Conservation (phyloP, 2,113 vertebrate species). For the Haemorhous mexicanus region DNA sequence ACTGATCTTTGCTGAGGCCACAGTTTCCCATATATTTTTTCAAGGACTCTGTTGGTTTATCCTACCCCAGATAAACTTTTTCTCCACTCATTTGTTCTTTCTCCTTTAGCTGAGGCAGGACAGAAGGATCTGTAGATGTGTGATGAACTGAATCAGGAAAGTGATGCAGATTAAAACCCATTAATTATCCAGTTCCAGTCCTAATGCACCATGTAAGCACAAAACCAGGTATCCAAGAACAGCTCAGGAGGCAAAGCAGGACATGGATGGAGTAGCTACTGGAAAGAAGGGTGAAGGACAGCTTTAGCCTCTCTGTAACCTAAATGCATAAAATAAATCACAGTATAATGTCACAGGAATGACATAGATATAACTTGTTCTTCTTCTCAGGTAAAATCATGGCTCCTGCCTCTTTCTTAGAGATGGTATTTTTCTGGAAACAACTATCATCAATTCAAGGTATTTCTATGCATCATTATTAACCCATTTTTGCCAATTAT, state of each 20-base stretch:
- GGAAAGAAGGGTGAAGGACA: not conserved
- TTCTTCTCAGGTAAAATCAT: not conserved
- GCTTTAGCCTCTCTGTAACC: not conserved
- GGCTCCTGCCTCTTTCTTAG: not conserved
- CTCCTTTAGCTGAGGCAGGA: not conserved
- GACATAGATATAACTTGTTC: not conserved
- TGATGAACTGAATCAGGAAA: not conserved
- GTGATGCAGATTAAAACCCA: not conserved
- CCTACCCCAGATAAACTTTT: not conserved
- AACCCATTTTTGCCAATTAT: not conserved
- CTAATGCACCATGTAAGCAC: not conserved
- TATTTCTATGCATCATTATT: not conserved
- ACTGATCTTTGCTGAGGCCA: not conserved
- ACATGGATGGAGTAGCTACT: not conserved
- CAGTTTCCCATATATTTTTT: not conserved
- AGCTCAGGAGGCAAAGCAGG: not conserved
- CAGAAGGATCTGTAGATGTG: not conserved
- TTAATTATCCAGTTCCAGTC: not conserved
- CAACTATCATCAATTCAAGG: not conserved
- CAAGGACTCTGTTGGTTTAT: not conserved
- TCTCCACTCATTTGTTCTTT: not conserved
- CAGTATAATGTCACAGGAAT: not conserved
- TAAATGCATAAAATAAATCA: not conserved
- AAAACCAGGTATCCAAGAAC: not conserved
- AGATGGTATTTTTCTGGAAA: not conserved